Percentiles rank a stretch among this genome's conserved stretches.
Conservation (phyloP, 2,113 vertebrate species). For the Ceuthmochares aereus region DNA sequence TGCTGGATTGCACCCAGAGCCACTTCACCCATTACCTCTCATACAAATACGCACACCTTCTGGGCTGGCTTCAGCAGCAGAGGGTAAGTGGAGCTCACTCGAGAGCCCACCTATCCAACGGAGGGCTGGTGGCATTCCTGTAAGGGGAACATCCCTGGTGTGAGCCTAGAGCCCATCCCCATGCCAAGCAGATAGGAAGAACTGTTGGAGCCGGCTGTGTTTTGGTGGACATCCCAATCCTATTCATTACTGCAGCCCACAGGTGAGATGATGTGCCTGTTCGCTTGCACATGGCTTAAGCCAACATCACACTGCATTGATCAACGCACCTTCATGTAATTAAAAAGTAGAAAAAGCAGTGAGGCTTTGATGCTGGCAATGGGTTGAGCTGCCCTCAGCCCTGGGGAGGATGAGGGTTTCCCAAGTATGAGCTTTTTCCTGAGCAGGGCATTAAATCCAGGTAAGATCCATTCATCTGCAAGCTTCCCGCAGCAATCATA, state of each 20-base stretch:
- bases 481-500: rapidly evolving
- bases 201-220: neutral
- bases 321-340: rapidly evolving
- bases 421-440: neutral
- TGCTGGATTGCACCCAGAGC: rapidly evolving
- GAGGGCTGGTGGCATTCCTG: neutral
- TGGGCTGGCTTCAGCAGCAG: neutral
- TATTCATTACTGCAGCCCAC: neutral
- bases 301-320: rapidly evolving
- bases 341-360: neutral
- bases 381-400: neutral
- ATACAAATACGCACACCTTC: neutral
- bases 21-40: neutral
- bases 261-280: rapidly evolving
- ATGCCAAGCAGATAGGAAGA: rapidly evolving
- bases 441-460: neutral
- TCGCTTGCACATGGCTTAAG: neutral
- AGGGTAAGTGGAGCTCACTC: rapidly evolving
- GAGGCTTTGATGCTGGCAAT: neutral
- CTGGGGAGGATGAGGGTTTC: neutral
- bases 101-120: neutral
- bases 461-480: rapidly evolving
- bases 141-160: neutral
- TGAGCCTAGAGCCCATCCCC: neutral
- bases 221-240: neutral